Evolutionary conservation across 2,797 vertebrate genomes (phyloP).

Genomic region (Astyanax mexicanus): DNA sequence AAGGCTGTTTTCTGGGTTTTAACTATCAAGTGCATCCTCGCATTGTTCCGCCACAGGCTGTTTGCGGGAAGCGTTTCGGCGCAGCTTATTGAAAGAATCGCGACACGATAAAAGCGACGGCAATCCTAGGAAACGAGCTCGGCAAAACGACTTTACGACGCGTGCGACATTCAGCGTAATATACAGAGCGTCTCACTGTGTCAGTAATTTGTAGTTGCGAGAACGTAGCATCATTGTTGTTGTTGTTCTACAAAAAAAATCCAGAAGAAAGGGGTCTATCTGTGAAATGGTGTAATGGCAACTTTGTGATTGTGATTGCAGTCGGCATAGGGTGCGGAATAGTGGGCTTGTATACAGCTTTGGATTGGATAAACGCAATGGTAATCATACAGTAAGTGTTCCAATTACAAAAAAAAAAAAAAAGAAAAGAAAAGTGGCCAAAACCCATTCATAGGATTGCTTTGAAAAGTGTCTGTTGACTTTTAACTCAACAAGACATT

Average conservation of each 20-base stretch:
- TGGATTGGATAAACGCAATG: too few species aligned
- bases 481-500: too few species aligned
- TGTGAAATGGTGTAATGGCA: not conserved
- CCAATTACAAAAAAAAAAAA: too few species aligned
- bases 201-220: not conserved
- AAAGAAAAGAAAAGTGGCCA: too few species aligned
- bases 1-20: not conserved
- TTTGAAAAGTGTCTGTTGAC: too few species aligned
- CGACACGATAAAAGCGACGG: slow-evolving; percentile 18
- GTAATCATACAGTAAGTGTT: too few species aligned
- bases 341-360: too few species aligned
- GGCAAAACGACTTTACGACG: slow-evolving; percentile 2
- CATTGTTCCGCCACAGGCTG: slow-evolving; percentile 31
- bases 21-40: slow-evolving; percentile 3
- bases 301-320: too few species aligned
- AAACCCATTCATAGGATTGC: too few species aligned
- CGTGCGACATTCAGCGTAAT: not conserved
- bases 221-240: too few species aligned
- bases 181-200: not conserved
- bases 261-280: too few species aligned
- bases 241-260: not conserved
- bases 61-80: slow-evolving; percentile 16
- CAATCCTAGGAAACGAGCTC: not conserved
- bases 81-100: slow-evolving; percentile 26
- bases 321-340: too few species aligned